A percentile compares a stretch with the other conserved stretches of the same genome.
Evolutionary conservation across 2,888 invertebrate genomes (phyloP).

Genomic region (Galerucella calmariensis): DNA sequence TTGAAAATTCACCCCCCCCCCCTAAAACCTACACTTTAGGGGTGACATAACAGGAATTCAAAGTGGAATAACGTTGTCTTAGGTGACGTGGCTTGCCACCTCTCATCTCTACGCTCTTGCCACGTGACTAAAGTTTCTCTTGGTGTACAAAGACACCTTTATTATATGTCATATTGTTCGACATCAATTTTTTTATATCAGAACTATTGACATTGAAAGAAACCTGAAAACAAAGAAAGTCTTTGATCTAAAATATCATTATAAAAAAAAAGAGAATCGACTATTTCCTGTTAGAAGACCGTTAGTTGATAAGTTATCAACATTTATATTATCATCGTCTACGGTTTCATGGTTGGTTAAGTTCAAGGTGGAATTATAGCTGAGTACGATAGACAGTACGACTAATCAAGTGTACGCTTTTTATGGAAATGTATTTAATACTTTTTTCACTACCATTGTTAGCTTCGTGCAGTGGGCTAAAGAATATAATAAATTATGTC

Average conservation of each 20-base stretch:
- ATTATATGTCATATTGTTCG: too few species aligned
- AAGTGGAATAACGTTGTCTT: too few species aligned
- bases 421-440: not conserved
- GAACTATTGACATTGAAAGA: too few species aligned
- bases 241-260: not conserved
- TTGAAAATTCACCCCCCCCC: too few species aligned
- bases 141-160: too few species aligned
- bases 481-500: not conserved
- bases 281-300: constrained; percentile 17
- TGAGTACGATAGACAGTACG: constrained; percentile 6
- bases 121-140: too few species aligned
- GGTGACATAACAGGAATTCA: too few species aligned
- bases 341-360: not conserved
- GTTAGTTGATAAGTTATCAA: constrained; percentile 22
- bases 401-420: constrained; percentile 1
- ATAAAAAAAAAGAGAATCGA: not conserved
- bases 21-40: too few species aligned
- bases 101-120: too few species aligned
- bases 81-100: too few species aligned
- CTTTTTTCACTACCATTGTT: not conserved
- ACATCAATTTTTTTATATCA: too few species aligned
- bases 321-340: constrained; percentile 11
- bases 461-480: not conserved
- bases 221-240: not conserved
- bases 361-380: constrained; percentile 20